These are phyloP conservation scores for Coelogynopora nodosa DNA, from an alignment of 2,888 invertebrate species.

Conservation along the genomic window DNA sequence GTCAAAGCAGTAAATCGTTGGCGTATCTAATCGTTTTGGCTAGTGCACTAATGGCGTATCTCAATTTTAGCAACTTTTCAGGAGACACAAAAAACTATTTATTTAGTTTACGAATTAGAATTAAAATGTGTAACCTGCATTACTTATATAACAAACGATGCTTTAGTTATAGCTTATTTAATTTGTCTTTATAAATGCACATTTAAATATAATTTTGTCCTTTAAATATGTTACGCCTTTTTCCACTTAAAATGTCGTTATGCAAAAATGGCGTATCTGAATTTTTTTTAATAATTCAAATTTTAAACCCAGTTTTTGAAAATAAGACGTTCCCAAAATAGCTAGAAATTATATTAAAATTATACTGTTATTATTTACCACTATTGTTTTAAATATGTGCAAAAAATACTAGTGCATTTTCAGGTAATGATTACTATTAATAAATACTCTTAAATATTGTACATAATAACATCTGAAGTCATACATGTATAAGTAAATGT, in stretches of 20 bases:
- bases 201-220: slow-evolving; percentile 27
- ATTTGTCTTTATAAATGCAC: slow-evolving; percentile 27
- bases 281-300: slow-evolving; percentile 11
- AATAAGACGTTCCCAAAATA: slow-evolving; percentile 7
- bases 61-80: slow-evolving; percentile 4
- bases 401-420: not conserved
- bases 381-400: not conserved
- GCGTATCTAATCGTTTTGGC: not conserved
- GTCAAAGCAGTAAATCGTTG: too few relatives aligned
- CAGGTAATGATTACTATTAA: not conserved
- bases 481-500: not conserved
- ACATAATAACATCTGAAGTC: slow-evolving; percentile 10
- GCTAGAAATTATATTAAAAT: not conserved
- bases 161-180: slow-evolving; percentile 24
- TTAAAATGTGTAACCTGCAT: slow-evolving; percentile 28
- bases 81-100: slow-evolving; percentile 31
- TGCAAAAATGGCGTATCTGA: slow-evolving; percentile 25
- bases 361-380: slow-evolving; percentile 7
- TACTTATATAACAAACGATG: slow-evolving; percentile 24
- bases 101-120: slow-evolving; percentile 19
- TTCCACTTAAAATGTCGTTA: slow-evolving; percentile 15
- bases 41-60: not conserved
- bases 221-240: slow-evolving; percentile 27
- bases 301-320: slow-evolving; percentile 12
- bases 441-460: slow-evolving; percentile 3